Evolutionary conservation across 2,113 vertebrate genomes (phyloP).

Genomic region (Phylloscopus whistleri): DNA sequence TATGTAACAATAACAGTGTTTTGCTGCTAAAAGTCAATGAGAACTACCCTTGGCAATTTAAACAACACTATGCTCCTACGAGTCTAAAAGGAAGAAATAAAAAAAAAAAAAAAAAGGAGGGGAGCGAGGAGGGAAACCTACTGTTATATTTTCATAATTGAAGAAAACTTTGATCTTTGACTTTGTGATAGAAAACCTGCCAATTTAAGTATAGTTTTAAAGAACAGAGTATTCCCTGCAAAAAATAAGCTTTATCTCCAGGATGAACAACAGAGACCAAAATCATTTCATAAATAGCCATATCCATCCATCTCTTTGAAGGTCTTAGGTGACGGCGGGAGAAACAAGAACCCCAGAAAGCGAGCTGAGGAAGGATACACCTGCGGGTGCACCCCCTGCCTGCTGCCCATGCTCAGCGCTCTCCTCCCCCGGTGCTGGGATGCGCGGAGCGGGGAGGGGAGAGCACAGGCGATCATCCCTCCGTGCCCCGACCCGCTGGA

Average conservation of each 20-base stretch:
- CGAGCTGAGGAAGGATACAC: not conserved
- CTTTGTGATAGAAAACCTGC: not conserved
- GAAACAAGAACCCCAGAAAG: not conserved
- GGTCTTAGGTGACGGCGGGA: not conserved
- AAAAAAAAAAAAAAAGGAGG: fast-evolving
- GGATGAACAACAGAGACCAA: not conserved
- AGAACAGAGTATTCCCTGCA: not conserved
- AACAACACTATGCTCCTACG: not conserved
- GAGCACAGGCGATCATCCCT: not conserved
- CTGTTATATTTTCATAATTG: not conserved
- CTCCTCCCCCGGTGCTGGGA: not conserved
- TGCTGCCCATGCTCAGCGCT: not conserved
- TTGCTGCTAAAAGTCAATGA: not conserved
- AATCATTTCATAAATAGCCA: not conserved
- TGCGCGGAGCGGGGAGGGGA: not conserved
- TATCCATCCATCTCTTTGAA: not conserved
- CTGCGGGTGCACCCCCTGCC: not conserved
- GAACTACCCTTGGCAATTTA: not conserved
- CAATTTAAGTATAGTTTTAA: not conserved
- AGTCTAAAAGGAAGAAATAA: not conserved
- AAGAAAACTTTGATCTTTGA: not conserved
- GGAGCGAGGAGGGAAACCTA: fast-evolving
- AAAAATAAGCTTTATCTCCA: not conserved
- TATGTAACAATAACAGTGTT: not conserved
- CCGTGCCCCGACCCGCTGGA: not conserved